Conservation (phyloP, 2,797 vertebrate species). For the Botia almorhae region DNA sequence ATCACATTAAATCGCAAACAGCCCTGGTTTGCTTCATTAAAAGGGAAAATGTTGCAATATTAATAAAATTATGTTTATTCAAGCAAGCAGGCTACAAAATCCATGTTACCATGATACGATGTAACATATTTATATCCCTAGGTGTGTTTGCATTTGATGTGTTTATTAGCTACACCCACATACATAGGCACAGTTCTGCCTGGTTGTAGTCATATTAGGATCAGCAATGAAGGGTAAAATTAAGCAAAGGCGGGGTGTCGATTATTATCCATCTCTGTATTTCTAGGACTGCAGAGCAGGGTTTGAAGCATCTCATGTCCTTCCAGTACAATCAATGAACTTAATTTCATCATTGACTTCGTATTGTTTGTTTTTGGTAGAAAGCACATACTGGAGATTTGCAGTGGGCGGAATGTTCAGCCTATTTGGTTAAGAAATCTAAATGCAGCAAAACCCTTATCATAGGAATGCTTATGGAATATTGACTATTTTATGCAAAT, state of each 20-base stretch:
- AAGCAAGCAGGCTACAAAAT: background rate
- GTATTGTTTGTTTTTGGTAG: background rate
- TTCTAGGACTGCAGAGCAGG: background rate
- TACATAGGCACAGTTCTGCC: constrained; percentile 3
- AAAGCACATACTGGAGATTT: background rate
- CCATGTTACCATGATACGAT: too few species aligned
- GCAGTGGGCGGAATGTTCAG: too few species aligned
- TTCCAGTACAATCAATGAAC: background rate
- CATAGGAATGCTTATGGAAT: background rate
- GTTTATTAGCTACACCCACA: constrained; percentile 38
- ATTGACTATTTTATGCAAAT: too few species aligned
- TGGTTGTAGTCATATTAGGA: constrained; percentile 22
- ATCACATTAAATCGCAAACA: background rate
- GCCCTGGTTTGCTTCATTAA: background rate
- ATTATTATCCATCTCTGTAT: constrained; percentile 5
- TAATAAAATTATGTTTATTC: constrained; percentile 25
- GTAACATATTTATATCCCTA: constrained; percentile 10
- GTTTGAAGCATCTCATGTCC: background rate
- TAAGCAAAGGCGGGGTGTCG: background rate
- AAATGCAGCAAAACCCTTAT: background rate
- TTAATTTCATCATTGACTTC: background rate
- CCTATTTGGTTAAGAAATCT: background rate
- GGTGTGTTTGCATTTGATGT: constrained; percentile 36
- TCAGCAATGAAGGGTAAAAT: constrained; percentile 42
- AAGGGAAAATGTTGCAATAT: constrained; percentile 8